These are phyloP conservation scores for Brevimyrus niger DNA, from an alignment of 2,113 vertebrate genomes.

Conservation along the genomic window DNA sequence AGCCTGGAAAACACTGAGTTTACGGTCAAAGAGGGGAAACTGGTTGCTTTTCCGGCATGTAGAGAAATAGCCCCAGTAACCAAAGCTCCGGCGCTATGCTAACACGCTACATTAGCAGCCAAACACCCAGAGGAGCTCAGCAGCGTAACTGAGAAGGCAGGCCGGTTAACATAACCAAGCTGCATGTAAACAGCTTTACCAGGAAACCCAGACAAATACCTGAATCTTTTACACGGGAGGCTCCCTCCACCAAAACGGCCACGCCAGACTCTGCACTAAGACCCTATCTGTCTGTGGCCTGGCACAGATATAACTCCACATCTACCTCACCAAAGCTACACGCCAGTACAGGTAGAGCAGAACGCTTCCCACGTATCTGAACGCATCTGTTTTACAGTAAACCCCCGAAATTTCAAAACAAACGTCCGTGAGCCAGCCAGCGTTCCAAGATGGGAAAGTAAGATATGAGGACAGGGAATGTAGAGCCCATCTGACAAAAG, in stretches of 20 bases:
- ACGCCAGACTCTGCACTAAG: not conserved
- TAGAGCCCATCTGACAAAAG: not conserved
- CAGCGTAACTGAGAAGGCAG: not conserved
- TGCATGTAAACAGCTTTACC: not conserved
- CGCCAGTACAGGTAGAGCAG: not conserved
- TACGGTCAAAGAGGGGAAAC: not conserved
- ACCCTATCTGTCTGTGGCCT: not conserved
- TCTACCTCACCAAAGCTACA: not conserved
- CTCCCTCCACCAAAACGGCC: not conserved
- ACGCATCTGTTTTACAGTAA: not conserved
- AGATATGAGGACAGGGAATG: not conserved
- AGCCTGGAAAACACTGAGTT: not conserved
- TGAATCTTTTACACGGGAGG: not conserved
- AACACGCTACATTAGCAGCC: not conserved
- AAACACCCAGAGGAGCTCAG: not conserved
- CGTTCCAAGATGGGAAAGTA: not conserved
- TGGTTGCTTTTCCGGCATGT: not conserved
- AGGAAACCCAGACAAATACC: not conserved
- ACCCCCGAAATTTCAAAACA: not conserved
- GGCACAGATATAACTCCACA: too few relatives aligned
- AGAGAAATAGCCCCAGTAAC: not conserved
- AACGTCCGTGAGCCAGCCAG: not conserved
- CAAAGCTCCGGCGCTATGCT: not conserved
- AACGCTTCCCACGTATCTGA: not conserved
- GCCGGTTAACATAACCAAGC: not conserved